Conservation (phyloP, 2,113 vertebrate genomes). For the Nansenia antarctica region DNA sequence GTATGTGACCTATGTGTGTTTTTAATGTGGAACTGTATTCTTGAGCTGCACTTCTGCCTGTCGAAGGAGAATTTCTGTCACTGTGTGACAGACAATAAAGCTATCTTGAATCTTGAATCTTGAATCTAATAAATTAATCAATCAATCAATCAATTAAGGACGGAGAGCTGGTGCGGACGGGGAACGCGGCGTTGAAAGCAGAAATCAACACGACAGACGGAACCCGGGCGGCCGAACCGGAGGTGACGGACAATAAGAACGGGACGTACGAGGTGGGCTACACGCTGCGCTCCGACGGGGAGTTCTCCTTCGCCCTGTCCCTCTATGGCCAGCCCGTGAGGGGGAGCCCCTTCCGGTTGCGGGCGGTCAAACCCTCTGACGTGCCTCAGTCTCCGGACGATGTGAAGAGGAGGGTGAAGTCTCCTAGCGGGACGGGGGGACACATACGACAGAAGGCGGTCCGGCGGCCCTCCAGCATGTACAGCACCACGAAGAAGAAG, state of each 20-base stretch:
- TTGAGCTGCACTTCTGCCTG: no score
- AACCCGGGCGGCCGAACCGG: slow-evolving; percentile 60
- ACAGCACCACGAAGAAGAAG: slow-evolving; percentile 92
- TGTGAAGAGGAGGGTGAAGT: slow-evolving; percentile 92
- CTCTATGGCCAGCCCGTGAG: slow-evolving; percentile 90
- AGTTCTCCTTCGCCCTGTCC: slow-evolving; percentile 82
- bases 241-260: slow-evolving; percentile 92
- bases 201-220: slow-evolving; percentile 80
- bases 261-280: slow-evolving; percentile 94
- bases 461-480: slow-evolving; percentile 94
- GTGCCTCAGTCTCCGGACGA: slow-evolving; percentile 89
- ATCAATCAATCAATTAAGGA: no score
- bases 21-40: no score
- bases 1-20: no score
- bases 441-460: slow-evolving; percentile 94
- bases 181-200: slow-evolving; percentile 83
- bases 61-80: no score
- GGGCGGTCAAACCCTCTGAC: slow-evolving; percentile 84
- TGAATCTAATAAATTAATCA: no score
- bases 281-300: slow-evolving; percentile 83
- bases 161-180: slow-evolving; percentile 88
- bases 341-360: slow-evolving; percentile 87
- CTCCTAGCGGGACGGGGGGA: slow-evolving; percentile 83
- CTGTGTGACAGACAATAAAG: no score
- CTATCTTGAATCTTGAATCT: no score